Percentiles rank a stretch among this genome's conserved stretches.
Conservation (phyloP, 2,113 vertebrate genomes). For the Agapornis roseicollis region DNA sequence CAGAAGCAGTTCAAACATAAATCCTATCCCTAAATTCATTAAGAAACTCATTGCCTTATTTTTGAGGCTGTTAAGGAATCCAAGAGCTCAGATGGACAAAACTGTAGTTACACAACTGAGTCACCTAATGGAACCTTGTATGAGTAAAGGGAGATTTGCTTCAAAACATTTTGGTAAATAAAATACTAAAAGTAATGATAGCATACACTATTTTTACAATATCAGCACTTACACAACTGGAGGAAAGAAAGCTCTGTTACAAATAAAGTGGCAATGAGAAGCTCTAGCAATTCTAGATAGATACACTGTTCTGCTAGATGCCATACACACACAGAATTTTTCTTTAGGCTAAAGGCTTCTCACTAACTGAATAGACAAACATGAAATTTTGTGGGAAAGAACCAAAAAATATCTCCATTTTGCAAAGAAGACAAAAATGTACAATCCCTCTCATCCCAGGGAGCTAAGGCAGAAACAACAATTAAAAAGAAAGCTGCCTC, state of each 20-base stretch:
- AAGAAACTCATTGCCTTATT: neutral
- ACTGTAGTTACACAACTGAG: neutral
- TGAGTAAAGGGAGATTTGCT: neutral
- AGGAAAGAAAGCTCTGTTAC: neutral
- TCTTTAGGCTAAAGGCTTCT: neutral
- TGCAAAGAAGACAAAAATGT: neutral
- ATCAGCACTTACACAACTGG: neutral
- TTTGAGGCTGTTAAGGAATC: neutral
- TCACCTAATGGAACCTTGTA: neutral
- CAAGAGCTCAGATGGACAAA: neutral
- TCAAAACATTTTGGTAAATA: neutral
- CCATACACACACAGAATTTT: neutral
- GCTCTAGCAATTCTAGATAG: neutral
- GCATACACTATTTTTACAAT: neutral
- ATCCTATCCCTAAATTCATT: neutral
- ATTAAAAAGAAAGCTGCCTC: neutral
- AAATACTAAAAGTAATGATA: neutral
- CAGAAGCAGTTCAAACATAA: neutral
- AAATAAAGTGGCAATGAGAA: neutral
- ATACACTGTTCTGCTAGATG: neutral
- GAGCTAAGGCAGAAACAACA: neutral
- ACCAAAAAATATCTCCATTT: neutral
- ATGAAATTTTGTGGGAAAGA: neutral
- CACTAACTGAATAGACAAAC: neutral
- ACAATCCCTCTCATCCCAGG: neutral